Percentiles rank a stretch among this genome's conserved stretches.
phyloP scores from a whole-genome alignment of 2,113 vertebrate genomes.

The Carassius gibelio region DNA sequence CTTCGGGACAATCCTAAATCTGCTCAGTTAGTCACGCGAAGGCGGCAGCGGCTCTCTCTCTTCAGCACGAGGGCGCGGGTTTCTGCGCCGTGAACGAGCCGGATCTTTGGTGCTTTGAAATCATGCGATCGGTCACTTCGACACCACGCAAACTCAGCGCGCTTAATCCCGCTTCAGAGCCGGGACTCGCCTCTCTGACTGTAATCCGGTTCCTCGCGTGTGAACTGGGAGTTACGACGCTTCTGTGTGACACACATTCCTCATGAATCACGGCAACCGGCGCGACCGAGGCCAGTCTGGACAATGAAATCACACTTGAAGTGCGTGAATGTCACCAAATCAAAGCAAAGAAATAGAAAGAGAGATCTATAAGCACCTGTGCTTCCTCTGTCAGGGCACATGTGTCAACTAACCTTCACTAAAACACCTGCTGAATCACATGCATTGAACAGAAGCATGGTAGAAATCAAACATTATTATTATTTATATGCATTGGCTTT shows the following conservation, averaged over 20 bases:
- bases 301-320: neutral
- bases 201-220: constrained; percentile 34
- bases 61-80: constrained; percentile 58
- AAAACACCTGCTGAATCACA: too few relatives aligned
- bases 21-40: constrained; percentile 82
- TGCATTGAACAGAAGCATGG: too few relatives aligned
- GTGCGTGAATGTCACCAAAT: neutral
- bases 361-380: neutral
- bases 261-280: neutral
- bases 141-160: constrained; percentile 36
- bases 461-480: too few relatives aligned
- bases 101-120: constrained; percentile 69
- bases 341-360: neutral
- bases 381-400: neutral
- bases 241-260: neutral
- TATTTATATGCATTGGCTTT: too few relatives aligned
- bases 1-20: constrained; percentile 78
- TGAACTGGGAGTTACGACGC: constrained; percentile 8
- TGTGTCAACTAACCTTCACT: too few relatives aligned
- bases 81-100: constrained; percentile 74
- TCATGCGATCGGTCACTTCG: constrained; percentile 63
- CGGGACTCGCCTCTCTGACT: constrained; percentile 8
- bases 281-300: neutral
- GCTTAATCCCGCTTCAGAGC: constrained; percentile 10
- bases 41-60: constrained; percentile 63